phyloP scores from a whole-genome alignment of 1,140 invertebrate genomes.

The Procambarus clarkii region DNA sequence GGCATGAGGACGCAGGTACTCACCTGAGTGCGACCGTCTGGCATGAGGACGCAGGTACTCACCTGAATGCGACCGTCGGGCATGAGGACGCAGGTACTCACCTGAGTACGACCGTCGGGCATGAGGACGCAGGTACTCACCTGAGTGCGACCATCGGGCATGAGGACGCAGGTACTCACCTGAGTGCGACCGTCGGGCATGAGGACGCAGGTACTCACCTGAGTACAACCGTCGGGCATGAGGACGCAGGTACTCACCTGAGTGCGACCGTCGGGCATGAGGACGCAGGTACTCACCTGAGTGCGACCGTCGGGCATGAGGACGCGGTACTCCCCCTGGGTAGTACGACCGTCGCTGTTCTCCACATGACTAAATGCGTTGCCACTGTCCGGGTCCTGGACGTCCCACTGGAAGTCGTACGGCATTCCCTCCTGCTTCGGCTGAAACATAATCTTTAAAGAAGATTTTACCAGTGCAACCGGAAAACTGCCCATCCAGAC shows the following conservation, averaged over 20 bases:
- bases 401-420: constrained; percentile 39
- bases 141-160: constrained; percentile 37
- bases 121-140: constrained; percentile 48
- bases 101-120: constrained; percentile 43
- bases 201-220: constrained; percentile 17
- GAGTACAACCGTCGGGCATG: not conserved
- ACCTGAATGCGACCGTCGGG: constrained; percentile 29
- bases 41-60: not conserved
- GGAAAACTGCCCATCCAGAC: not conserved
- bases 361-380: constrained; percentile 32
- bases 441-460: not conserved
- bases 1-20: constrained; percentile 16
- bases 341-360: constrained; percentile 28
- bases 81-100: constrained; percentile 18
- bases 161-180: constrained; percentile 12
- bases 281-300: constrained; percentile 28
- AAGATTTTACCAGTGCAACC: not conserved
- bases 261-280: constrained; percentile 17
- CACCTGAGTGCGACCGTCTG: constrained; percentile 10
- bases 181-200: constrained; percentile 27
- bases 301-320: constrained; percentile 40
- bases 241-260: constrained; percentile 28
- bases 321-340: constrained; percentile 46
- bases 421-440: constrained; percentile 31
- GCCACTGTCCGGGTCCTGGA: constrained; percentile 30